A percentile compares a stretch with the other conserved stretches of the same genome.
These are phyloP conservation scores for Platichthys flesus DNA, from an alignment of 2,113 vertebrate genomes.

Conservation along the genomic window DNA sequence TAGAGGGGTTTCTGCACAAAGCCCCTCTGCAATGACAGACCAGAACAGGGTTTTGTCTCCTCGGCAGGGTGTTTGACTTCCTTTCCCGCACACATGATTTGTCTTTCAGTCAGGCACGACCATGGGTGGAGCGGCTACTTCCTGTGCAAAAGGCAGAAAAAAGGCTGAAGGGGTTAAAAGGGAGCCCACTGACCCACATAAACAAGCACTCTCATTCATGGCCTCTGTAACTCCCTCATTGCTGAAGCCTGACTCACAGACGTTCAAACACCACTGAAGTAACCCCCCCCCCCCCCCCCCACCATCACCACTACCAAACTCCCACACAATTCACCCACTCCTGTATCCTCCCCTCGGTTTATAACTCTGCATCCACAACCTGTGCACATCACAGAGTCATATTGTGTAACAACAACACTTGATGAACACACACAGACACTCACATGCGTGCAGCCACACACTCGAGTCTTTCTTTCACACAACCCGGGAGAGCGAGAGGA, in stretches of 20 bases:
- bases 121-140: conserved; percentile 55
- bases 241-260: conserved; percentile 79
- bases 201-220: conserved; percentile 78
- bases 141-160: conserved; percentile 46
- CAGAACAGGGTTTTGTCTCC: conserved; percentile 54
- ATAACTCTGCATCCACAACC: conserved; percentile 17
- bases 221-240: conserved; percentile 80
- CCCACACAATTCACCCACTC: conserved; percentile 51
- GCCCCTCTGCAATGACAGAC: conserved; percentile 18
- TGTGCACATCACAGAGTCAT: conserved; percentile 1
- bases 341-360: conserved; percentile 28
- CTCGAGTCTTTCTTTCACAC: conserved; percentile 33
- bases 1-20: conserved; percentile 34
- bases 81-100: conserved; percentile 51
- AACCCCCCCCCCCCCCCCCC: background rate
- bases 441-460: conserved; percentile 28
- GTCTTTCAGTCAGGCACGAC: conserved; percentile 57
- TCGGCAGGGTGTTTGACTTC: conserved; percentile 45
- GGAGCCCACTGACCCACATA: conserved; percentile 75
- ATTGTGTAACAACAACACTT: conserved; percentile 5
- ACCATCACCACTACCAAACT: conserved; percentile 35
- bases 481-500: conserved; percentile 55
- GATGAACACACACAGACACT: conserved; percentile 18
- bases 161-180: conserved; percentile 64
- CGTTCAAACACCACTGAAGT: conserved; percentile 62